These are phyloP conservation scores for Peromyscus polionotus DNA, from an alignment of 2,113 vertebrate species.

Conservation along the genomic window DNA sequence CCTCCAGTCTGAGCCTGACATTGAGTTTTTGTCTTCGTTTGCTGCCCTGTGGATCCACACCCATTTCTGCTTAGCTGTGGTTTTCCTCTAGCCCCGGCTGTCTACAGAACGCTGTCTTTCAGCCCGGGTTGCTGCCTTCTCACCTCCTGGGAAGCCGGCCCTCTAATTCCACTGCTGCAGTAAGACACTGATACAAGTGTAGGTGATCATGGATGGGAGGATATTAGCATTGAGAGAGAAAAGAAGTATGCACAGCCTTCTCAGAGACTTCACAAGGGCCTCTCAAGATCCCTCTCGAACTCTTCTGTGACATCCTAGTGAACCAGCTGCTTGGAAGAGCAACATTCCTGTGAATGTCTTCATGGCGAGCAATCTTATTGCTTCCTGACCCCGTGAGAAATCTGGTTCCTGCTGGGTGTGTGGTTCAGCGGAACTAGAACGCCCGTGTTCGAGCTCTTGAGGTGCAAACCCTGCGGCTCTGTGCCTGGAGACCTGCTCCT, in stretches of 20 bases:
- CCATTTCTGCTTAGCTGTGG: not conserved
- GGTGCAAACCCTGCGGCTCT: too few relatives aligned
- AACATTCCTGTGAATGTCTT: not conserved
- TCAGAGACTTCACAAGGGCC: not conserved
- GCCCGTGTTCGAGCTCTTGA: too few relatives aligned
- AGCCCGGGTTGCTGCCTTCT: not conserved
- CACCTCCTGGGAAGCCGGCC: not conserved
- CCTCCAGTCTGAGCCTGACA: too few relatives aligned
- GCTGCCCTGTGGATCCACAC: too few relatives aligned
- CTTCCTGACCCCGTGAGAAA: not conserved
- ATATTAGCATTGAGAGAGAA: not conserved
- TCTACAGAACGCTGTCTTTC: not conserved
- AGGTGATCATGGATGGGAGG: not conserved
- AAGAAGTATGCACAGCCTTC: not conserved
- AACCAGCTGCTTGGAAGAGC: not conserved
- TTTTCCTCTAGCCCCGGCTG: not conserved
- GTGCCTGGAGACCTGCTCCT: too few relatives aligned
- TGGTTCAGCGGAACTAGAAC: too few relatives aligned
- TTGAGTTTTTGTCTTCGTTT: too few relatives aligned
- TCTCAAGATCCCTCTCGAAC: not conserved
- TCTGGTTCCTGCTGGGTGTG: not conserved
- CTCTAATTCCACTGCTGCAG: not conserved
- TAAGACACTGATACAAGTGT: not conserved
- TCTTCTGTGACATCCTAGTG: not conserved
- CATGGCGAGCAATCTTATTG: not conserved